Evolutionary conservation across 2,888 invertebrate species (phyloP).

Genomic region (Balanococcus diminutus): DNA sequence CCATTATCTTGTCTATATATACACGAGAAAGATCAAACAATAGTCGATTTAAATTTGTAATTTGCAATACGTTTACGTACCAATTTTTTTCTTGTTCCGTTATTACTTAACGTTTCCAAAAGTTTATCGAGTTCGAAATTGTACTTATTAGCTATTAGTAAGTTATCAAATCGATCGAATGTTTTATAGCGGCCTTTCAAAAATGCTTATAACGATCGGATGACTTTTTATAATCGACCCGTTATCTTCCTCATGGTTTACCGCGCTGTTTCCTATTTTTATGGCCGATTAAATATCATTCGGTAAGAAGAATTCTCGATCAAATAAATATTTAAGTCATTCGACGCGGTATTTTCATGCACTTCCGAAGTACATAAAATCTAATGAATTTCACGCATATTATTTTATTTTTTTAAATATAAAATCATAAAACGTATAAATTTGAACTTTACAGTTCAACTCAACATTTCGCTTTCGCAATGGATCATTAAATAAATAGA

Average conservation of each 20-base stretch:
- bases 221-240: neutral
- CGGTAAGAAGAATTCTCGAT: neutral
- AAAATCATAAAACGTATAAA: neutral
- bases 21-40: neutral
- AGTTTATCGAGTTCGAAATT: neutral
- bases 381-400: neutral
- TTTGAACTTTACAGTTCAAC: neutral
- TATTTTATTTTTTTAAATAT: neutral
- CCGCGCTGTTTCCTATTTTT: neutral
- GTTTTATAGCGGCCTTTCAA: neutral
- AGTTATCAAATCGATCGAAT: neutral
- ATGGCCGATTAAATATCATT: neutral
- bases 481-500: neutral
- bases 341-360: conserved; percentile 1
- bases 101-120: neutral
- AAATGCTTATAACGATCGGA: conserved; percentile 3
- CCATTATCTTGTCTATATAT: neutral
- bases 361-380: neutral
- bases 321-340: conserved; percentile 5
- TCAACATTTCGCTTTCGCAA: neutral
- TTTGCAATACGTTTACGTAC: neutral
- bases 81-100: neutral
- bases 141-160: neutral
- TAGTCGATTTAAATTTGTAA: conserved; percentile 27
- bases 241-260: neutral